Evolutionary conservation across 2,797 vertebrate species (phyloP).

Genomic region (Hybognathus amarus): DNA sequence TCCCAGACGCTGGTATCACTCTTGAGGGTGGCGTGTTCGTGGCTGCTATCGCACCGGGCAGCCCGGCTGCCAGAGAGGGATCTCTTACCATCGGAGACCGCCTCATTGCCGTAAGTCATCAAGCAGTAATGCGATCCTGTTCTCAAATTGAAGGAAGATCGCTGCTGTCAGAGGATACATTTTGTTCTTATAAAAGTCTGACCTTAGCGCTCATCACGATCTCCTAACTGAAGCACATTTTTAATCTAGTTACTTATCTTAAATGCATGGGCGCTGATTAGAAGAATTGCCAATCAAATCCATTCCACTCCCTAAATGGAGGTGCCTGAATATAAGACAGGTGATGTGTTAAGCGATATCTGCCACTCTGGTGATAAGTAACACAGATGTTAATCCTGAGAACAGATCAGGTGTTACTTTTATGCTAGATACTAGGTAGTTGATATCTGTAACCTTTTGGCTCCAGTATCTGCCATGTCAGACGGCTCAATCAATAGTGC

Average conservation of each 20-base stretch:
- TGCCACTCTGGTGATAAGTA: background rate
- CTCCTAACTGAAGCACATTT: constrained; percentile 33
- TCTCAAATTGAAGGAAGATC: constrained; percentile 3
- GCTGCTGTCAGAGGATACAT: constrained; percentile 1
- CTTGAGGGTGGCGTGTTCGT: constrained; percentile 91
- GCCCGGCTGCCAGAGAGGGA: constrained; percentile 92
- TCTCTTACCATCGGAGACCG: constrained; percentile 90
- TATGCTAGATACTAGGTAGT: background rate
- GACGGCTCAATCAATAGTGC: constrained; percentile 10
- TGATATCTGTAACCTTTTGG: constrained; percentile 29
- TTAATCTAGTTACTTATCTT: constrained; percentile 37
- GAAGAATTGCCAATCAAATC: constrained; percentile 26
- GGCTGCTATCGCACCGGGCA: constrained; percentile 87
- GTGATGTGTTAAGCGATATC: constrained; percentile 31
- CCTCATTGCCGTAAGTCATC: constrained; percentile 90
- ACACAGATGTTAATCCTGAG: constrained; percentile 35
- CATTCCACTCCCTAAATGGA: constrained; percentile 22
- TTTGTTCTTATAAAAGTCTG: constrained; percentile 37
- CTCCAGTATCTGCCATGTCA: background rate
- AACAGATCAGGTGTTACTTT: constrained; percentile 14
- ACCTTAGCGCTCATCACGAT: constrained; percentile 23
- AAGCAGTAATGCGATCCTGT: constrained; percentile 29
- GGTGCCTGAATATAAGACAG: background rate
- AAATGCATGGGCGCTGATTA: constrained; percentile 23
- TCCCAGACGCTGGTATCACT: constrained; percentile 89